Conservation (phyloP, 2,888 invertebrate species). For the Aphelenchoides bicaudatus region DNA sequence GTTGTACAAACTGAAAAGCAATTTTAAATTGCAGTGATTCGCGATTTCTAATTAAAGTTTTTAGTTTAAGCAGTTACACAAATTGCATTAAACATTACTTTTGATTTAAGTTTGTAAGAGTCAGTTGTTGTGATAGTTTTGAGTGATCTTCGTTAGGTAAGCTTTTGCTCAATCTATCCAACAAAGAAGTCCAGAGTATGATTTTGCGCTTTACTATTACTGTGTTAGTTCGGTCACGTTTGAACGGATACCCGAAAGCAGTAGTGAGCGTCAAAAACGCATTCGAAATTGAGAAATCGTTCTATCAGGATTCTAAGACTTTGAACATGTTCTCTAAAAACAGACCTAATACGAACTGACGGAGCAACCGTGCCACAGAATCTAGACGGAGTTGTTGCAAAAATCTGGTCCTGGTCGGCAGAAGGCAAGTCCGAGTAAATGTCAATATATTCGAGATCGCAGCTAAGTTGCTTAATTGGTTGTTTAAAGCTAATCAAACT, state of each 20-base stretch:
- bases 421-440: conserved; percentile 62
- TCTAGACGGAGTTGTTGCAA: conserved; percentile 62
- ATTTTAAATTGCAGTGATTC: conserved; percentile 1
- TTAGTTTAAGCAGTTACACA: too few species aligned
- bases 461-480: conserved; percentile 57
- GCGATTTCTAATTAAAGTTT: too few species aligned
- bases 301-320: neutral
- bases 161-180: too few species aligned
- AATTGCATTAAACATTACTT: too few species aligned
- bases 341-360: conserved; percentile 55
- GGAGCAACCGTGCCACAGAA: conserved; percentile 65
- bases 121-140: too few species aligned
- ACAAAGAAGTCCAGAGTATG: too few species aligned
- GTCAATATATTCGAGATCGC: conserved; percentile 64
- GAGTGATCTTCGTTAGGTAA: too few species aligned
- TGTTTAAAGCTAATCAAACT: conserved; percentile 24
- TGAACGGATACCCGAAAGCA: too few species aligned
- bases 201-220: too few species aligned
- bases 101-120: too few species aligned
- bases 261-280: too few species aligned
- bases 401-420: conserved; percentile 59
- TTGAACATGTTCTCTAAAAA: neutral
- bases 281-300: neutral
- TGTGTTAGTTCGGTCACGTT: too few species aligned
- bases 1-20: conserved; percentile 53